Conservation (phyloP, 2,113 vertebrate species). For the Paramormyrops kingsleyae region DNA sequence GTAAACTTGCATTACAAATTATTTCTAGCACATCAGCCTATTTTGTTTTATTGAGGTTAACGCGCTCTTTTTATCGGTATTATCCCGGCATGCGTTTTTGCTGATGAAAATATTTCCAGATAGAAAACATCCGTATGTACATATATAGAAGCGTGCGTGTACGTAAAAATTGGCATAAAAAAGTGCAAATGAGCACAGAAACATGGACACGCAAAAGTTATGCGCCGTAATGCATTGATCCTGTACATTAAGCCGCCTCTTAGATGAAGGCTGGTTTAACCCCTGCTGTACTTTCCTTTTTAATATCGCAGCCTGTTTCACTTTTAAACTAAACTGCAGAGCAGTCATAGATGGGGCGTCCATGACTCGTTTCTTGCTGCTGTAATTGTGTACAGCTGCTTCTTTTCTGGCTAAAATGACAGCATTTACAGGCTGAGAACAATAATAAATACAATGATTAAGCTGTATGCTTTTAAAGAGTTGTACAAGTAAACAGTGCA, state of each 20-base stretch:
- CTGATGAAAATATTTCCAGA: background rate
- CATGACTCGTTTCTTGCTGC: background rate
- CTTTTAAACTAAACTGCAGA: background rate
- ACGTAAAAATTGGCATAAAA: background rate
- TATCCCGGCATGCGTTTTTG: background rate
- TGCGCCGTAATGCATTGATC: background rate
- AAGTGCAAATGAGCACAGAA: background rate
- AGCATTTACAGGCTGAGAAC: background rate
- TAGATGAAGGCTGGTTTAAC: background rate
- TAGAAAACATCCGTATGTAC: background rate
- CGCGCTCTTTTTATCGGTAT: background rate
- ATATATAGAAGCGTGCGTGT: background rate
- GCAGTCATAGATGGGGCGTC: background rate
- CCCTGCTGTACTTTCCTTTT: background rate
- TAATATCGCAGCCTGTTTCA: background rate
- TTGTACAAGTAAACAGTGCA: background rate
- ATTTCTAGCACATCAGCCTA: background rate
- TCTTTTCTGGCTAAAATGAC: background rate
- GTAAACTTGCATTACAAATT: background rate
- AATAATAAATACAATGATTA: constrained; percentile 4
- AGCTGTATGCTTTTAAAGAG: background rate
- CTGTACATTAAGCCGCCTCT: background rate
- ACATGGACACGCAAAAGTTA: background rate
- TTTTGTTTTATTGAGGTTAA: background rate
- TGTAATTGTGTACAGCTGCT: background rate